Evolutionary conservation across 1,140 invertebrate species (phyloP).

Genomic region (Streblospio benedicti): DNA sequence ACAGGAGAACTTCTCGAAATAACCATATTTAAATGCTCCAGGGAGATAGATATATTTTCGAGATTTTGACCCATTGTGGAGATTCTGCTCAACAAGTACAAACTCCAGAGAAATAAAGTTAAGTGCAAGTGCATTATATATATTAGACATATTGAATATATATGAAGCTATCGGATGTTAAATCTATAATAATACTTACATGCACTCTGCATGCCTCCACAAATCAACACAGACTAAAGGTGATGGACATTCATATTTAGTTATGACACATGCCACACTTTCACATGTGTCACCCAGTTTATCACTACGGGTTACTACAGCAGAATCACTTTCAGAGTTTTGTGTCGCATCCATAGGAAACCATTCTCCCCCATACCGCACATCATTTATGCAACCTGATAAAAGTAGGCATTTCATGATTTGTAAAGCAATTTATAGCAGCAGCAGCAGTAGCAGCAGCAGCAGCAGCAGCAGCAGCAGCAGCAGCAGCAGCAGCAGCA

Average conservation of each 20-base stretch:
- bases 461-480: too few species aligned
- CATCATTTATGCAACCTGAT: conserved; percentile 71
- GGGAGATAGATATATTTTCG: too few species aligned
- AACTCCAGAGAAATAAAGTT: too few species aligned
- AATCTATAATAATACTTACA: conserved; percentile 61
- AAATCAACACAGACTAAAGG: conserved; percentile 93
- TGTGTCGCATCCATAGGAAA: conserved; percentile 86
- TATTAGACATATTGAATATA: not conserved
- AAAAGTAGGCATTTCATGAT: not conserved
- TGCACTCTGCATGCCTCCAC: conserved; percentile 92
- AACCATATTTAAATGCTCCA: too few species aligned
- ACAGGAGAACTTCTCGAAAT: too few species aligned
- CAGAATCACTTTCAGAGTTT: conserved; percentile 54
- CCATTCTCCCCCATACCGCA: conserved; percentile 82
- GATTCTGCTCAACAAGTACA: too few species aligned
- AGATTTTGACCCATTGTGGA: too few species aligned
- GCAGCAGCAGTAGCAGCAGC: too few species aligned
- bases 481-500: too few species aligned
- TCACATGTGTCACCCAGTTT: conserved; percentile 84
- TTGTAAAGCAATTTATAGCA: conserved; percentile 1
- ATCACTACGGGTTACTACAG: conserved; percentile 72
- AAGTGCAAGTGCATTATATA: too few species aligned
- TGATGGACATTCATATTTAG: conserved; percentile 72
- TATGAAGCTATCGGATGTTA: too few species aligned
- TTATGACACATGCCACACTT: conserved; percentile 85